Percentiles rank a stretch among this genome's conserved stretches.
phyloP scores from a whole-genome alignment of 2,888 invertebrate species.

The Pyrrhosoma nymphula region DNA sequence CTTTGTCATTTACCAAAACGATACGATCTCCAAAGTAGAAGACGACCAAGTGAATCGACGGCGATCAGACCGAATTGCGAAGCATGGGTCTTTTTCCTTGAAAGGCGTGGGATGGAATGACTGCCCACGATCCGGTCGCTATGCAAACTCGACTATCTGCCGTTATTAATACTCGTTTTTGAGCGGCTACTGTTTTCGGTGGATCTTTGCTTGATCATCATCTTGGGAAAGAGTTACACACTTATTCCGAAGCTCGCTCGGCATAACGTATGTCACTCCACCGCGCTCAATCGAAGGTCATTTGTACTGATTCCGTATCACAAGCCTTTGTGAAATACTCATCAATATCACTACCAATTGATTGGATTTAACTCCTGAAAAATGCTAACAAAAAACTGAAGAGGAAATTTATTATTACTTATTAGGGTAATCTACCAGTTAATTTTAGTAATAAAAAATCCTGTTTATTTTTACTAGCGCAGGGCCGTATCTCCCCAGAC shows the following conservation, averaged over 20 bases:
- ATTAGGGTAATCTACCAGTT: no score
- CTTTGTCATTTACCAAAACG: constrained; percentile 35
- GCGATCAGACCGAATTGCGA: neutral
- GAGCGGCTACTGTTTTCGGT: constrained; percentile 17
- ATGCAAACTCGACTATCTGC: neutral
- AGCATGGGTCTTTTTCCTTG: neutral
- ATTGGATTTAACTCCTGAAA: no score
- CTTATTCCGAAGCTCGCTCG: neutral
- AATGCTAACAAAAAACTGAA: no score
- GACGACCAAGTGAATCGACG: constrained; percentile 31
- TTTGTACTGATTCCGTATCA: neutral
- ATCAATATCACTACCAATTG: neutral
- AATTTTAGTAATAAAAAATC: no score
- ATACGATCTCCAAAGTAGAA: constrained; percentile 50
- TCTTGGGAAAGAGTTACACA: neutral
- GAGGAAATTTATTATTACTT: no score
- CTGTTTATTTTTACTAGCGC: no score
- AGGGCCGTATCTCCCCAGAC: no score
- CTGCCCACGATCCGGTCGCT: constrained; percentile 33
- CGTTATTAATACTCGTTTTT: constrained; percentile 45
- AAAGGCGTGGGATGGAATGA: constrained; percentile 53
- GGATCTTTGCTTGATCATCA: neutral
- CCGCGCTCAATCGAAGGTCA: neutral
- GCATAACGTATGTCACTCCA: neutral
- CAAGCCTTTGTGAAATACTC: neutral